Base-by-base conservation (phyloP, 2,888 invertebrate species). In the Hyppa rectilinea region DNA sequence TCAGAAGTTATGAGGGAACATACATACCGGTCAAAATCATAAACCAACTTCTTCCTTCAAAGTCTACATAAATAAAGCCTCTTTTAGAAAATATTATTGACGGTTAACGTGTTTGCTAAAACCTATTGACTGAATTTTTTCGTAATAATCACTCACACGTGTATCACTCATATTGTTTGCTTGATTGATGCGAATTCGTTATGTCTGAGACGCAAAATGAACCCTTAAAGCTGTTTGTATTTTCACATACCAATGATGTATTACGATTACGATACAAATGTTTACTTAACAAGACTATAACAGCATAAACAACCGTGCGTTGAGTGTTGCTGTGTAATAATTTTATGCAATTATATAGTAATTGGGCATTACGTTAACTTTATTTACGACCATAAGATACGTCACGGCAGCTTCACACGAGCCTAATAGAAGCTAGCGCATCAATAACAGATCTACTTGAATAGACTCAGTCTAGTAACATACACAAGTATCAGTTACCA, bases 301-400 rank as follows among this genome's bases (percentile, higher is more conserved):
- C 65, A 38, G 23, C 31, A 47, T 65, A 58, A 74, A 62, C 49
- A 56, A 55, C 36, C 31, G 53, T 38, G 45, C n/a, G 31, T 34
- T 38, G 38, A 66, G 23, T 60, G 23, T 68, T 55, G 68, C 64
- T 61, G 31, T 56, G 43, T 75, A 62, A 65, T 64, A 40, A 45
- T 53, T 74, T 62, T 62, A 55, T 66, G 75, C 64, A 79, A 80
- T 78, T 61, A 62, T 66, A 49, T 60, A 50, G 52, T 79, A 75
- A 78, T 80, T 73, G 62, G 64, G 49, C 10, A 65, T 59, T 80
- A 75, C 49, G 56, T 61, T 80, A 79, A 53, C 49, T 70, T 70
- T 70, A 80, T 80, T 70, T 59, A 70, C 64, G 70, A 70, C 45
- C 36, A 45, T 38, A 43, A 63, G 47, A 53, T 64, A 65, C 78